Conservation (phyloP, 35 echinoderm and acorn worm genomes). For the Nesometra sesokonis region DNA sequence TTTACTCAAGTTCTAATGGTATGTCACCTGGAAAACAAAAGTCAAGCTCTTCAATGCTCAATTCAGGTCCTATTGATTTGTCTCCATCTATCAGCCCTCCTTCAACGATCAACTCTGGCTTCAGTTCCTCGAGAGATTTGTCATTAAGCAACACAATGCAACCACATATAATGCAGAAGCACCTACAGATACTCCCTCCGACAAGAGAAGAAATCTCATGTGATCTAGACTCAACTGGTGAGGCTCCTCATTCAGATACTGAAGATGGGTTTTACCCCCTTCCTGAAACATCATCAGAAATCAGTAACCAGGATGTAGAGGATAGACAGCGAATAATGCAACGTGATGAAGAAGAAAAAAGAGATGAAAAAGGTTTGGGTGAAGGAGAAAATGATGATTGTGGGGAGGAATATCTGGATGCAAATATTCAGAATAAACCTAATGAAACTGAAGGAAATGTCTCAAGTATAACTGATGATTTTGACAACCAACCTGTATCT, state of each 20-base stretch:
- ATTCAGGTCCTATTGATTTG: too few species aligned
- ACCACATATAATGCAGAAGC: neutral
- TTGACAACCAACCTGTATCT: constrained; percentile 28
- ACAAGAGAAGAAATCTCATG: neutral
- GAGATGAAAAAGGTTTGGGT: neutral
- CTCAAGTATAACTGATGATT: constrained; percentile 16
- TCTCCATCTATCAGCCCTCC: neutral
- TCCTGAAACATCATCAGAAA: constrained; percentile 73
- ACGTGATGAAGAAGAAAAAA: neutral
- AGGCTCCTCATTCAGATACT: constrained; percentile 26
- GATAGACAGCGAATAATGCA: constrained; percentile 15
- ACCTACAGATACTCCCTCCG: neutral
- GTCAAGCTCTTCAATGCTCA: too few species aligned
- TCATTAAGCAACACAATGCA: constrained; percentile 3
- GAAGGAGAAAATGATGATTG: neutral
- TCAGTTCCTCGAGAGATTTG: neutral
- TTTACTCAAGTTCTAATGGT: too few species aligned
- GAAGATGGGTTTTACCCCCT: constrained; percentile 81
- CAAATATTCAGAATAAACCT: neutral
- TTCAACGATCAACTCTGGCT: neutral
- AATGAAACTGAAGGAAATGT: neutral
- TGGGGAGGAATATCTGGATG: neutral
- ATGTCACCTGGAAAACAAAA: too few species aligned
- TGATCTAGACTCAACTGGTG: constrained; percentile 47
- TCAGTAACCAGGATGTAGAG: constrained; percentile 33